These are phyloP conservation scores for Archivesica marissinica DNA, from an alignment of 1,140 invertebrate genomes.

Conservation along the genomic window DNA sequence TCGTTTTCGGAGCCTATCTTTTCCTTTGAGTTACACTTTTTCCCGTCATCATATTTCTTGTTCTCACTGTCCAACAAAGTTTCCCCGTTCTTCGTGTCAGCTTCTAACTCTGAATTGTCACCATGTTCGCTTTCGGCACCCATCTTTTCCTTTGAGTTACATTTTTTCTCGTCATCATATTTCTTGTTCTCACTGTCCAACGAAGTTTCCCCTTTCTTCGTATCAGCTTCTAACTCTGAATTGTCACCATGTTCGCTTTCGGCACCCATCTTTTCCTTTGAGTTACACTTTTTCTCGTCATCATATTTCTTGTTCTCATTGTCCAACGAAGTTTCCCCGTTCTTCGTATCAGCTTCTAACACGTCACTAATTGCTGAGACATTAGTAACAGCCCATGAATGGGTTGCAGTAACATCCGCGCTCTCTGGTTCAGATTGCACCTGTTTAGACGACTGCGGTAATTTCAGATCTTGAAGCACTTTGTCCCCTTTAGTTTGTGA, in stretches of 20 bases:
- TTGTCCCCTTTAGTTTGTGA: conserved; percentile 44
- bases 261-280: background rate
- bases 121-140: too few relatives aligned
- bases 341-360: too few relatives aligned
- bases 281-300: background rate
- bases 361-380: background rate
- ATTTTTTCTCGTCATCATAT: background rate
- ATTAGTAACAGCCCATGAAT: background rate
- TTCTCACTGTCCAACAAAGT: too few relatives aligned
- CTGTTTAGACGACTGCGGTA: background rate
- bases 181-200: background rate
- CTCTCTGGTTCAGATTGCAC: background rate
- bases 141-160: too few relatives aligned
- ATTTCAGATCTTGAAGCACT: conserved; percentile 10
- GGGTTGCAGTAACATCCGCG: background rate
- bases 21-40: too few relatives aligned
- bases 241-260: background rate
- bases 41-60: too few relatives aligned
- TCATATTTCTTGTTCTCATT: background rate
- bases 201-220: too few relatives aligned
- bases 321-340: background rate
- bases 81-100: too few relatives aligned
- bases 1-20: too few relatives aligned
- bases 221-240: background rate
- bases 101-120: too few relatives aligned